These are phyloP conservation scores for Mirounga angustirostris DNA, from an alignment of 2,113 vertebrate genomes.

Conservation along the genomic window DNA sequence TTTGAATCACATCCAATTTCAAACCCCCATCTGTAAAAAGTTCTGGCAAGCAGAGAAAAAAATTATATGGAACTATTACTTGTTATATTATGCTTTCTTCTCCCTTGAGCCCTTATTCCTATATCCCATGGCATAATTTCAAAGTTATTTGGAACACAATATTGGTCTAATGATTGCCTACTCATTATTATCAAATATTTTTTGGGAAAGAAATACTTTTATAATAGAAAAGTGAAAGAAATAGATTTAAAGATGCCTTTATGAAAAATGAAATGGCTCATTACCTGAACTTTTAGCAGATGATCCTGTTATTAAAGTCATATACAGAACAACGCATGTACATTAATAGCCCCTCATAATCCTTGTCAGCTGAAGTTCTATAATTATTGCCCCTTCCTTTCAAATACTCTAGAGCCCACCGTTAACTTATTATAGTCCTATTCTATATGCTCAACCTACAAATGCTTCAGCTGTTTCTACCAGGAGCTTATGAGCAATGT, in stretches of 20 bases:
- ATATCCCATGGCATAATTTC: constrained; percentile 63
- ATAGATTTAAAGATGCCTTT: constrained; percentile 56
- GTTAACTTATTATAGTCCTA: not conserved
- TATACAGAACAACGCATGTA: constrained; percentile 33
- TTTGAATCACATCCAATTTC: constrained; percentile 81
- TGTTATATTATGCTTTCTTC: constrained; percentile 47
- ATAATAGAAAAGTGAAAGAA: constrained; percentile 72
- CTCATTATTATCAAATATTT: constrained; percentile 74
- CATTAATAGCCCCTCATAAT: not conserved
- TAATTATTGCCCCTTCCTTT: constrained; percentile 54
- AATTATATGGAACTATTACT: constrained; percentile 48
- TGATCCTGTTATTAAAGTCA: constrained; percentile 62
- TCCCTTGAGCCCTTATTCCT: not conserved
- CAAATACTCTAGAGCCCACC: not conserved
- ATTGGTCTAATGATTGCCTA: constrained; percentile 67
- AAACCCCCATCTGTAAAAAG: constrained; percentile 69
- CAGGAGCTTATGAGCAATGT: constrained; percentile 27
- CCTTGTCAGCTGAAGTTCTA: not conserved
- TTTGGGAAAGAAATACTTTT: constrained; percentile 63
- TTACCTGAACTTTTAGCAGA: constrained; percentile 71
- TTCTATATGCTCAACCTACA: constrained; percentile 33
- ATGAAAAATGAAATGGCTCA: constrained; percentile 68
- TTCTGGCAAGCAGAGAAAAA: constrained; percentile 58
- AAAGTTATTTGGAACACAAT: constrained; percentile 31
- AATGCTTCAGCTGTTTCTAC: constrained; percentile 52